These are phyloP conservation scores for Villa cingulata DNA, from an alignment of 2,888 invertebrate species.

Conservation along the genomic window DNA sequence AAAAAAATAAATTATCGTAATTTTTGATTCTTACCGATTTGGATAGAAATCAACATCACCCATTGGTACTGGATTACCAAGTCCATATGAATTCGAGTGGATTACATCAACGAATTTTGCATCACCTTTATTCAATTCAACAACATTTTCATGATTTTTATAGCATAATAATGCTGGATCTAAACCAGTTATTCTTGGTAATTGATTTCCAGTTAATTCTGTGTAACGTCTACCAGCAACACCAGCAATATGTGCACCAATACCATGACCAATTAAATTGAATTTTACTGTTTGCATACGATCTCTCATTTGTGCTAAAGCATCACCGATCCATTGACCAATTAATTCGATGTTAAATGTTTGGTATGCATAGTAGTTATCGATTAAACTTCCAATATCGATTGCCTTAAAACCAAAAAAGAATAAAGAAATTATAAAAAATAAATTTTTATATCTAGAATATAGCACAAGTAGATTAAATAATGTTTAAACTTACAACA, in stretches of 20 bases:
- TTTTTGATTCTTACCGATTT: constrained; percentile 17
- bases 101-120: constrained; percentile 31
- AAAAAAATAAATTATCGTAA: too few species aligned
- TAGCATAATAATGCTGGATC: constrained; percentile 26
- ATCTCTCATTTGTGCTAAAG: constrained; percentile 1
- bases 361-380: not conserved
- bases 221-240: constrained; percentile 25
- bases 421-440: not conserved
- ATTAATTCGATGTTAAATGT: constrained; percentile 3
- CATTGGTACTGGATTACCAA: constrained; percentile 19
- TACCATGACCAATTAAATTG: constrained; percentile 28
- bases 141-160: constrained; percentile 19
- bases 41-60: constrained; percentile 34
- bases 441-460: not conserved
- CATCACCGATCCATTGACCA: constrained; percentile 5
- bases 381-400: constrained; percentile 4
- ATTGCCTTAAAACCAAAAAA: constrained; percentile 3
- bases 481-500: constrained; percentile 11
- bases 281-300: constrained; percentile 22
- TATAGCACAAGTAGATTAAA: not conserved
- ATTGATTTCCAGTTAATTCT: constrained; percentile 25
- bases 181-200: constrained; percentile 31
- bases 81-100: constrained; percentile 21
- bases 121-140: constrained; percentile 28
- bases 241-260: constrained; percentile 31